These are phyloP conservation scores for Rhadina sibilatrix DNA, from an alignment of 2,113 vertebrate species.

Conservation along the genomic window DNA sequence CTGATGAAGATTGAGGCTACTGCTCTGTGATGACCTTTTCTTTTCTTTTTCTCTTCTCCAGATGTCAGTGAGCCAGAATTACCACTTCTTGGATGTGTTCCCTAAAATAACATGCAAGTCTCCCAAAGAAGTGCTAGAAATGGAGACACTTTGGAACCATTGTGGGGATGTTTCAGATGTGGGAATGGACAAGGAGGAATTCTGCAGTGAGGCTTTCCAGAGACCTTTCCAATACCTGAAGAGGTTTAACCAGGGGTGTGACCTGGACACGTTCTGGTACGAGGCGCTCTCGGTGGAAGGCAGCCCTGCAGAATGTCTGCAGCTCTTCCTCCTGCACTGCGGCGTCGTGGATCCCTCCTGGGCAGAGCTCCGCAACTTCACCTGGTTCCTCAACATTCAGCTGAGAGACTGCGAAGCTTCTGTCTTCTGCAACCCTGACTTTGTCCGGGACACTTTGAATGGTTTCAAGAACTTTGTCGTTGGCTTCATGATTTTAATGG, in stretches of 20 bases:
- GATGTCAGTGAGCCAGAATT: conserved; percentile 5
- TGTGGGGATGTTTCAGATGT: conserved; percentile 58
- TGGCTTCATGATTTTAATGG: conserved; percentile 95
- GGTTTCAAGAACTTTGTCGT: conserved; percentile 96
- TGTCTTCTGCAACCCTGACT: conserved; percentile 80
- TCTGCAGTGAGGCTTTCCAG: conserved; percentile 86
- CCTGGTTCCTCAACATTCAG: conserved; percentile 89
- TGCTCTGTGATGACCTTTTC: not conserved
- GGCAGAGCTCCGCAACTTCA: conserved; percentile 90
- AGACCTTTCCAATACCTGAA: conserved; percentile 91
- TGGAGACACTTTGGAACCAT: conserved; percentile 57
- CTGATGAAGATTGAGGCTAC: not conserved
- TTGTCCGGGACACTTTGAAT: conserved; percentile 80
- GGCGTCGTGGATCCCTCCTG: conserved; percentile 89
- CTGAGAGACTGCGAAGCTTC: conserved; percentile 88
- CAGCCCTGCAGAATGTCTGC: conserved; percentile 83
- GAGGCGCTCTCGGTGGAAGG: conserved; percentile 70
- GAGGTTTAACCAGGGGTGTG: conserved; percentile 68
- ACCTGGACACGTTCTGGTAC: conserved; percentile 83
- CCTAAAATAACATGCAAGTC: conserved; percentile 86
- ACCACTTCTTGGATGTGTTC: conserved; percentile 83
- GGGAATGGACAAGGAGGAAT: conserved; percentile 85
- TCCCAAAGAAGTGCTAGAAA: conserved; percentile 86
- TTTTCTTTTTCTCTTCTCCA: not conserved
- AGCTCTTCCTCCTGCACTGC: conserved; percentile 86